phyloP scores from a whole-genome alignment of 2,888 invertebrate genomes.

The Phengaris arion region DNA sequence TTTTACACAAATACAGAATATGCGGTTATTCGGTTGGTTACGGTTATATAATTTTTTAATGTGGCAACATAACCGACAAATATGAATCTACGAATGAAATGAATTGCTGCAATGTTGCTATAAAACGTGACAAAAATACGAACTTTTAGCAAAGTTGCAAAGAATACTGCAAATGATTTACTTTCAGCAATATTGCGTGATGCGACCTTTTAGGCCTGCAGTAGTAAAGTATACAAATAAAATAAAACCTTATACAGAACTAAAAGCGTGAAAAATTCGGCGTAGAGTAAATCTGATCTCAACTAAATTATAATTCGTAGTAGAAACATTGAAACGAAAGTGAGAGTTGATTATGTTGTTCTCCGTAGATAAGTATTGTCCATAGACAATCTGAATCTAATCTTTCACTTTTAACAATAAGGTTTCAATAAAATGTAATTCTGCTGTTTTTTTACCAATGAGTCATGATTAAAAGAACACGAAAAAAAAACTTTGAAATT shows the following conservation, averaged over 20 bases:
- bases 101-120: too few relatives aligned
- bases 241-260: background rate
- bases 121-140: too few relatives aligned
- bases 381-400: background rate
- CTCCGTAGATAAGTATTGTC: background rate
- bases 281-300: constrained; percentile 27
- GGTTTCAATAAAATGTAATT: background rate
- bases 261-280: constrained; percentile 7
- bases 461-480: background rate
- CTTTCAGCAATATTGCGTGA: too few relatives aligned
- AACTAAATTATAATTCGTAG: constrained; percentile 40
- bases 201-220: background rate
- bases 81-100: too few relatives aligned
- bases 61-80: too few relatives aligned
- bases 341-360: constrained; percentile 38
- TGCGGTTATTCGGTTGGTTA: too few relatives aligned
- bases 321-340: constrained; percentile 39
- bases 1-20: too few relatives aligned
- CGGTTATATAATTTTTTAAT: too few relatives aligned
- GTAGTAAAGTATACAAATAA: background rate
- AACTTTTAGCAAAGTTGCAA: too few relatives aligned
- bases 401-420: constrained; percentile 26
- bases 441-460: background rate
- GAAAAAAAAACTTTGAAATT: background rate
- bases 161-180: too few relatives aligned